Evolutionary conservation across 2,888 invertebrate species (phyloP).

Genomic region (Adelphocoris suturalis): DNA sequence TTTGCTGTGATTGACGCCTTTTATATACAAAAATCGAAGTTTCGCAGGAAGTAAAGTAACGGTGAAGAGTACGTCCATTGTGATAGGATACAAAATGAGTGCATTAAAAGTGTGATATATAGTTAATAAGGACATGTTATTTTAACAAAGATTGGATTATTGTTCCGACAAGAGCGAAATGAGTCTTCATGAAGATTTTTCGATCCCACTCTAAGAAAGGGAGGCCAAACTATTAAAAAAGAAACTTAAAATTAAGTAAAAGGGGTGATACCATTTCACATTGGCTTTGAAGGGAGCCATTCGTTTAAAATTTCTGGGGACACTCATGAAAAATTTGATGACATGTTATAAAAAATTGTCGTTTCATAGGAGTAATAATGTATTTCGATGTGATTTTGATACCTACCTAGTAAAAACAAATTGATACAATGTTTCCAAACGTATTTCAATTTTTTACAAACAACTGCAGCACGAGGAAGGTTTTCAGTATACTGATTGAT

Average conservation of each 20-base stretch:
- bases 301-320: conserved; percentile 1
- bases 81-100: conserved; percentile 74
- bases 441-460: conserved; percentile 58
- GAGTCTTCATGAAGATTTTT: conserved; percentile 57
- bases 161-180: conserved; percentile 24
- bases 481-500: neutral
- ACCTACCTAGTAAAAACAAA: conserved; percentile 50
- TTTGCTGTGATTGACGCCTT: conserved; percentile 68
- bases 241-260: neutral
- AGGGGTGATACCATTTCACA: neutral
- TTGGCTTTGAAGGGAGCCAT: neutral
- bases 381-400: conserved; percentile 72
- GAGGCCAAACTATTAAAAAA: conserved; percentile 23
- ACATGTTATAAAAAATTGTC: neutral
- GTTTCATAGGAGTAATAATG: conserved; percentile 50
- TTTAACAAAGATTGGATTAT: conserved; percentile 28
- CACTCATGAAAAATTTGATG: neutral
- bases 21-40: conserved; percentile 42
- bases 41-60: conserved; percentile 18
- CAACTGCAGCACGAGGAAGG: conserved; percentile 16
- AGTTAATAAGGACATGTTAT: conserved; percentile 71
- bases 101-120: conserved; percentile 75
- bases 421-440: conserved; percentile 41
- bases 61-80: conserved; percentile 71
- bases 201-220: conserved; percentile 13